phyloP scores from a whole-genome alignment of 2,113 vertebrate genomes.

The Pionites leucogaster region DNA sequence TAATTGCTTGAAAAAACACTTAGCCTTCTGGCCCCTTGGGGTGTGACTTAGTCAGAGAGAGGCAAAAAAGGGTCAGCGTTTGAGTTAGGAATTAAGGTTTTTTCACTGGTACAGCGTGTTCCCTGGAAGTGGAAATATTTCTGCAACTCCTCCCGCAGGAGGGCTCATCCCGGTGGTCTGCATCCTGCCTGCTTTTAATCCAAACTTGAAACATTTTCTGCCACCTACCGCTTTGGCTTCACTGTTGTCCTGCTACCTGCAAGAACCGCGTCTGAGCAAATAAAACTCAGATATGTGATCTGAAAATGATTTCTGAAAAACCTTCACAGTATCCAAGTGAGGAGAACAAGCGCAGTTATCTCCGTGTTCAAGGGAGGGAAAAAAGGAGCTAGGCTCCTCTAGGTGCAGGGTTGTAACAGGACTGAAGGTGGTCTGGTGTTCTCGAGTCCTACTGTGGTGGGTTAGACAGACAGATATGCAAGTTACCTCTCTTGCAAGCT shows the following conservation, averaged over 20 bases:
- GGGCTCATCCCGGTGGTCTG: neutral
- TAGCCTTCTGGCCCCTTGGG: conserved; percentile 11
- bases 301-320: neutral
- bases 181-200: neutral
- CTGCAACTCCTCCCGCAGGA: neutral
- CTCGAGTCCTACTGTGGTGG: neutral
- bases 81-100: neutral
- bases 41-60: neutral
- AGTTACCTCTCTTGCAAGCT: neutral
- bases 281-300: neutral
- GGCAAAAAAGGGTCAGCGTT: conserved; percentile 9
- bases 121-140: conserved; percentile 11
- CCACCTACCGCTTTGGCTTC: neutral
- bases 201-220: neutral
- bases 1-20: conserved; percentile 57
- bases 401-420: neutral
- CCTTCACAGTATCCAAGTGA: neutral
- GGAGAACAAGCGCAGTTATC: neutral
- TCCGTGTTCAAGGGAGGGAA: neutral
- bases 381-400: neutral
- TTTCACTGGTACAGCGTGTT: neutral
- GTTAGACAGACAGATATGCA: neutral
- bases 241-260: neutral
- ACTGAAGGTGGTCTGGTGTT: neutral
- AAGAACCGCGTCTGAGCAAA: neutral